phyloP scores from a whole-genome alignment of 1,140 invertebrate species.

The Antheraea mylitta region DNA sequence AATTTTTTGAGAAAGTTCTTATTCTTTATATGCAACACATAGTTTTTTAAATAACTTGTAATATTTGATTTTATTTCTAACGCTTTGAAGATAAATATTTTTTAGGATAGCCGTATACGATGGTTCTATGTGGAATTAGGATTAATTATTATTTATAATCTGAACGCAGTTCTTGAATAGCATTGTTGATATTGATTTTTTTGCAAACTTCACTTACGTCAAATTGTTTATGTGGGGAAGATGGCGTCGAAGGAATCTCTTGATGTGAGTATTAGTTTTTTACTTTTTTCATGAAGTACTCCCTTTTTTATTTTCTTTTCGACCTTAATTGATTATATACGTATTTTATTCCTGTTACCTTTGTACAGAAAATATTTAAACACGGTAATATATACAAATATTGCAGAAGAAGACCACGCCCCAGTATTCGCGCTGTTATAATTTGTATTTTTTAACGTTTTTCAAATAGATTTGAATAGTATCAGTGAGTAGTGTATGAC shows the following conservation, averaged over 20 bases:
- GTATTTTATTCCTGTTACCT: not conserved
- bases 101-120: no score
- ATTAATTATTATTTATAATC: not conserved
- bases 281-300: slow-evolving; percentile 8
- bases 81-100: no score
- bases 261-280: slow-evolving; percentile 63
- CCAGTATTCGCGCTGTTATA: slow-evolving; percentile 24
- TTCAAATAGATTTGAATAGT: slow-evolving; percentile 15
- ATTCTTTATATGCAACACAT: no score
- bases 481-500: not conserved
- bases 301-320: slow-evolving; percentile 9
- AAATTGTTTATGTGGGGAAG: slow-evolving; percentile 70
- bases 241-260: slow-evolving; percentile 76
- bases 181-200: slow-evolving; percentile 55
- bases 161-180: not conserved
- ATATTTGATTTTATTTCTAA: no score
- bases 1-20: no score
- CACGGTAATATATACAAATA: slow-evolving; percentile 6
- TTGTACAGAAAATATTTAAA: not conserved
- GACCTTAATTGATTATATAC: not conserved
- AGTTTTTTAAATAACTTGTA: no score
- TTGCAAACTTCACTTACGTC: slow-evolving; percentile 28
- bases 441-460: slow-evolving; percentile 25
- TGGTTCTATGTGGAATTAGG: no score
- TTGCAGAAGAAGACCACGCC: slow-evolving; percentile 38